Conservation (phyloP, 1,140 invertebrate genomes). For the Batillaria attramentaria region DNA sequence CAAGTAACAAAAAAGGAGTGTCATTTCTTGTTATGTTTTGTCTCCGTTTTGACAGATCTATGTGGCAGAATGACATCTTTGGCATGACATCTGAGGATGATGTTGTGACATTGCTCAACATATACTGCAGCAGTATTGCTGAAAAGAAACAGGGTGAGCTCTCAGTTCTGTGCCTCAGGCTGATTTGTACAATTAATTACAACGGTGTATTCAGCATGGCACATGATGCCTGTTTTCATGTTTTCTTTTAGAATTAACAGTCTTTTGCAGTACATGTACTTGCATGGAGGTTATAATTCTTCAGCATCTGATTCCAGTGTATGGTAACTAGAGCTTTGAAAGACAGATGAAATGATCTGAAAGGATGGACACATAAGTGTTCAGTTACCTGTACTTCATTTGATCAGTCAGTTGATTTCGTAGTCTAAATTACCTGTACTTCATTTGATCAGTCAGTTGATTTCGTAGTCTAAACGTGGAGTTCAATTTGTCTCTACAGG, state of each 20-base stretch:
- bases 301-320: neutral
- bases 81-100: constrained; percentile 75
- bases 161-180: too few species aligned
- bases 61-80: constrained; percentile 77
- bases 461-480: neutral
- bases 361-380: neutral
- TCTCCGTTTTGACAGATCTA: constrained; percentile 75
- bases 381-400: neutral
- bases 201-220: too few species aligned
- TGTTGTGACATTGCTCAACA: constrained; percentile 79
- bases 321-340: neutral
- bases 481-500: constrained; percentile 70
- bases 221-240: too few species aligned
- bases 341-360: neutral
- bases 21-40: too few species aligned
- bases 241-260: neutral
- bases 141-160: constrained; percentile 78
- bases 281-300: neutral
- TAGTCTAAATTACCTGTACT: neutral
- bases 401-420: neutral
- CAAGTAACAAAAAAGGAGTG: too few species aligned
- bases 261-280: neutral
- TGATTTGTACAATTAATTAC: too few species aligned
- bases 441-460: neutral
- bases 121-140: constrained; percentile 81